Conservation (phyloP, 2,113 vertebrate genomes). For the Ovis aries region ARS-UI_Ramb_v3.0 NC_056059.1:20890501-20891000, state of each 20-base stretch:
- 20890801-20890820: background rate
- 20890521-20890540: background rate
- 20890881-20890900: background rate
- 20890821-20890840: background rate
- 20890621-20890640: background rate
- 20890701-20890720: background rate
- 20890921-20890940: background rate
- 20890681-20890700: background rate
- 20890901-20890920: fast-evolving
- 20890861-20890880: fast-evolving
- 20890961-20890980: background rate
- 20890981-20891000: background rate
- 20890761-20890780: background rate
- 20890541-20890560: background rate
- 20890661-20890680: background rate
- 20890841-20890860: background rate
- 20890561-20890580: background rate
- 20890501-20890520: background rate
- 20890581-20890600: background rate
- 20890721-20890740: background rate
- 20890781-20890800: background rate
- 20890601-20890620: background rate
- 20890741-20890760: background rate
- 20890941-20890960: background rate
- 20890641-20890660: background rate